These are phyloP conservation scores for Heliocidaris erythrogramma DNA, from an alignment of 35 echinoderm and acorn worm species.

Conservation along the genomic window DNA sequence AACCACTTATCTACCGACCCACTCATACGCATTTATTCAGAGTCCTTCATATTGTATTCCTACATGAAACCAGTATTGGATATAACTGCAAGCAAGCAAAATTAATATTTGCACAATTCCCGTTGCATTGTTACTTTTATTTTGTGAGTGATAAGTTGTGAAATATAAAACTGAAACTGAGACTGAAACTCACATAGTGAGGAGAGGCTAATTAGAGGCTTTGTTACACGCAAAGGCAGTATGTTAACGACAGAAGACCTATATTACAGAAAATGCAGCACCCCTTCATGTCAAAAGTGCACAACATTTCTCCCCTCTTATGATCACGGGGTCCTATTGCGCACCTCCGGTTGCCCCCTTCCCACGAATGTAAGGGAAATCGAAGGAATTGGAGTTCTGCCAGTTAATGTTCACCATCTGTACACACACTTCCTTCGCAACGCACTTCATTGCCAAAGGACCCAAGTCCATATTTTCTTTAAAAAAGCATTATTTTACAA, in stretches of 20 bases:
- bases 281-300: background rate
- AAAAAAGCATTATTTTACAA: background rate
- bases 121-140: too few species aligned
- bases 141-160: background rate
- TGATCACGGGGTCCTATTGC: background rate
- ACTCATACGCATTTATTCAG: too few species aligned
- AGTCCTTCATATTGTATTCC: too few species aligned
- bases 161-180: background rate
- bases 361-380: slow-evolving; percentile 15
- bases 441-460: background rate
- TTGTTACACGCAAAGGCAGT: background rate
- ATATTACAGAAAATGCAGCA: background rate
- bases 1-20: too few species aligned
- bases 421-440: slow-evolving; percentile 10
- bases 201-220: background rate
- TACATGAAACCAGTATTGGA: too few species aligned
- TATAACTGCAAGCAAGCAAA: too few species aligned
- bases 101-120: too few species aligned
- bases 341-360: background rate
- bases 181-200: background rate
- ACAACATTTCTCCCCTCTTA: background rate
- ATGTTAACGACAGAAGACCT: background rate
- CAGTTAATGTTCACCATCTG: slow-evolving; percentile 16
- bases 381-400: slow-evolving; percentile 1
- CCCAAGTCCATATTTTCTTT: background rate